Conservation (phyloP, 1,140 invertebrate species). For the Zaprionus lachaisei region DNA sequence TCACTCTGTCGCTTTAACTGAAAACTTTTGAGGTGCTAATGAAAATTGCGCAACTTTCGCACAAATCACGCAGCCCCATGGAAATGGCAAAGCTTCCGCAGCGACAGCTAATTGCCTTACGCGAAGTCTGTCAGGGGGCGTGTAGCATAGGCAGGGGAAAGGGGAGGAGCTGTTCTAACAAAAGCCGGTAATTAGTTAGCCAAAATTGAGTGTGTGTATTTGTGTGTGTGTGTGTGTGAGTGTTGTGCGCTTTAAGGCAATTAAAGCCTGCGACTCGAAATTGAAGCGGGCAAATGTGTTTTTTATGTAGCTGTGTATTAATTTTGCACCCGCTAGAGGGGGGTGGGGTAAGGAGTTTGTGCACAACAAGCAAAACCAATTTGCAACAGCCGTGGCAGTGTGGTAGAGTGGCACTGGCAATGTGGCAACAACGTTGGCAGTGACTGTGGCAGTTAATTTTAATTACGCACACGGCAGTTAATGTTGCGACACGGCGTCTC, state of each 20-base stretch:
- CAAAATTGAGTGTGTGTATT: slow-evolving; percentile 15
- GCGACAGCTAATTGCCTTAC: slow-evolving; percentile 55
- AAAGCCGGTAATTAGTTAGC: slow-evolving; percentile 57
- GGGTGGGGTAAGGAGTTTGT: neutral
- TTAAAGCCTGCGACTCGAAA: slow-evolving; percentile 31
- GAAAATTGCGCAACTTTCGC: slow-evolving; percentile 73
- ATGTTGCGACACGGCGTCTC: slow-evolving; percentile 69
- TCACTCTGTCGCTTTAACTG: slow-evolving; percentile 19
- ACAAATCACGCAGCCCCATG: slow-evolving; percentile 36
- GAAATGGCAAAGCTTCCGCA: slow-evolving; percentile 19
- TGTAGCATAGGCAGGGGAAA: neutral
- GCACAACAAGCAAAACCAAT: slow-evolving; percentile 75
- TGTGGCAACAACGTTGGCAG: slow-evolving; percentile 14
- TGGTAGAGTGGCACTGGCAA: slow-evolving; percentile 5
- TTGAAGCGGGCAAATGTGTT: slow-evolving; percentile 57
- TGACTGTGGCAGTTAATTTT: slow-evolving; percentile 78
- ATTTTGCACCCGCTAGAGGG: slow-evolving; percentile 26
- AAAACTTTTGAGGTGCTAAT: slow-evolving; percentile 68
- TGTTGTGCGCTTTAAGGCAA: slow-evolving; percentile 27
- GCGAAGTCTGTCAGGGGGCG: neutral
- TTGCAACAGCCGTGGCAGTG: slow-evolving; percentile 46
- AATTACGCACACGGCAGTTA: slow-evolving; percentile 73
- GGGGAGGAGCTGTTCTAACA: slow-evolving; percentile 3
- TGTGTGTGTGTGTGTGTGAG: neutral
- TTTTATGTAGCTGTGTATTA: slow-evolving; percentile 63